These are phyloP conservation scores for Brachyalestes nurse DNA, from an alignment of 2,797 vertebrate genomes.

Conservation along the genomic window DNA sequence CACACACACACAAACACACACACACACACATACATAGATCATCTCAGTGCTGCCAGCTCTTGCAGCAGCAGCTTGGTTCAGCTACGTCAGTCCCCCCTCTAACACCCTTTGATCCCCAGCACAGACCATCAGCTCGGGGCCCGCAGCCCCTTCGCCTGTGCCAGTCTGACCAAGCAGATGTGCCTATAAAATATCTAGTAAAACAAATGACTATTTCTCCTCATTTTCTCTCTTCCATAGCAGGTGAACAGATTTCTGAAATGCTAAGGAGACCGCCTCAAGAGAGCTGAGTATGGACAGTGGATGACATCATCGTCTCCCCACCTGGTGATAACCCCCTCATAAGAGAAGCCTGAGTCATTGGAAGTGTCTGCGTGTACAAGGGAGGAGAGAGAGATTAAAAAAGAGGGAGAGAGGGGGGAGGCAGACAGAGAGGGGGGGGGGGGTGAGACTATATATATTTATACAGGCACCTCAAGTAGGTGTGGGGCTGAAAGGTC, in stretches of 20 bases:
- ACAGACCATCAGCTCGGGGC: slow-evolving; percentile 40
- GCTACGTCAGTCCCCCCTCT: slow-evolving; percentile 49
- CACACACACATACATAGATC: slow-evolving; percentile 50
- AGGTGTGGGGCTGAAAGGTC: slow-evolving; percentile 6
- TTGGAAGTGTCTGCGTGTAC: slow-evolving; percentile 34
- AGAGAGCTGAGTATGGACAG: neutral
- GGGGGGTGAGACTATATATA: neutral
- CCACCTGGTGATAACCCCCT: slow-evolving; percentile 33
- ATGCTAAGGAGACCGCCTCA: neutral
- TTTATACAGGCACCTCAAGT: neutral
- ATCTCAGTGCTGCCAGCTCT: slow-evolving; percentile 52
- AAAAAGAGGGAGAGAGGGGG: slow-evolving; percentile 4
- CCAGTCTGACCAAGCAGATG: slow-evolving; percentile 5
- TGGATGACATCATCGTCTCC: slow-evolving; percentile 29
- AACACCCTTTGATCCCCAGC: slow-evolving; percentile 46
- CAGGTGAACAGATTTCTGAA: slow-evolving; percentile 10
- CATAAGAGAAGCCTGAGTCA: slow-evolving; percentile 28
- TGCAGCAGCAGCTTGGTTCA: slow-evolving; percentile 53
- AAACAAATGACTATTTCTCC: neutral
- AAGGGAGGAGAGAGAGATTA: slow-evolving; percentile 39
- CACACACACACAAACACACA: slow-evolving; percentile 50
- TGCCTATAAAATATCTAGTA: slow-evolving; percentile 23
- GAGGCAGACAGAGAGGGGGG: neutral
- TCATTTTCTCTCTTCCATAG: neutral
- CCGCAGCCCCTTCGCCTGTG: slow-evolving; percentile 25